Percentiles rank a stretch among this genome's conserved stretches.
Evolutionary conservation across 2,888 invertebrate genomes (phyloP).

Genomic region (Prosopocoilus inquinatus): DNA sequence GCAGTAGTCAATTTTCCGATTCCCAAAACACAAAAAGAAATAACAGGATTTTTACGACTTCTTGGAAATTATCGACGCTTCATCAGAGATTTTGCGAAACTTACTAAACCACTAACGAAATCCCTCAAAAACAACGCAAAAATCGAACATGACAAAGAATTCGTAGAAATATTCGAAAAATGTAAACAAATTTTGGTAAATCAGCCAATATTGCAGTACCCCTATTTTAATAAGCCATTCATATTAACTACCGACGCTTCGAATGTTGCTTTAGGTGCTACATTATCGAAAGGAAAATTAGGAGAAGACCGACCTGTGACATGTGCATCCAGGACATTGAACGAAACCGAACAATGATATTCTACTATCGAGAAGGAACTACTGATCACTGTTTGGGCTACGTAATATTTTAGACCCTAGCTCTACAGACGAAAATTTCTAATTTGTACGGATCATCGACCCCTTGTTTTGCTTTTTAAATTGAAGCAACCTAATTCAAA

Average conservation of each 20-base stretch:
- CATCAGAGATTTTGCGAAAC: slow-evolving; percentile 10
- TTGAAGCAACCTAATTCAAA: too few relatives aligned
- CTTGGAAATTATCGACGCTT: too few relatives aligned
- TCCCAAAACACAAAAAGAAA: slow-evolving; percentile 12
- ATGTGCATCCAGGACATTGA: slow-evolving; percentile 25
- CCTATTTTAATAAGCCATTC: slow-evolving; percentile 14
- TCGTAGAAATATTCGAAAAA: too few relatives aligned
- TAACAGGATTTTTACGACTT: slow-evolving; percentile 8
- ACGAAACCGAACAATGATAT: slow-evolving; percentile 19
- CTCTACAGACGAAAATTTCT: too few relatives aligned
- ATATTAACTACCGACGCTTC: slow-evolving; percentile 16
- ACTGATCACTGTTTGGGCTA: slow-evolving; percentile 16
- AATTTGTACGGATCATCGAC: too few relatives aligned
- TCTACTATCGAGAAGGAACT: slow-evolving; percentile 23
- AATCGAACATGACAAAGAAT: too few relatives aligned
- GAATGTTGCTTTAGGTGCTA: slow-evolving; percentile 16
- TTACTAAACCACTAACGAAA: slow-evolving; percentile 7
- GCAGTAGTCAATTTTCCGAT: slow-evolving; percentile 9
- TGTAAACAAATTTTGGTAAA: slow-evolving; percentile 7
- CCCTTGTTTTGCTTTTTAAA: too few relatives aligned
- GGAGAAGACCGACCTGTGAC: slow-evolving; percentile 19
- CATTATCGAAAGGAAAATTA: slow-evolving; percentile 22
- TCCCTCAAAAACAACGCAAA: neutral
- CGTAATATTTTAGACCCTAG: slow-evolving; percentile 17
- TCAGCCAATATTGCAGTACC: slow-evolving; percentile 10